phyloP scores from a whole-genome alignment of 2,797 vertebrate species.

The Sebastolobus altivelis region DNA sequence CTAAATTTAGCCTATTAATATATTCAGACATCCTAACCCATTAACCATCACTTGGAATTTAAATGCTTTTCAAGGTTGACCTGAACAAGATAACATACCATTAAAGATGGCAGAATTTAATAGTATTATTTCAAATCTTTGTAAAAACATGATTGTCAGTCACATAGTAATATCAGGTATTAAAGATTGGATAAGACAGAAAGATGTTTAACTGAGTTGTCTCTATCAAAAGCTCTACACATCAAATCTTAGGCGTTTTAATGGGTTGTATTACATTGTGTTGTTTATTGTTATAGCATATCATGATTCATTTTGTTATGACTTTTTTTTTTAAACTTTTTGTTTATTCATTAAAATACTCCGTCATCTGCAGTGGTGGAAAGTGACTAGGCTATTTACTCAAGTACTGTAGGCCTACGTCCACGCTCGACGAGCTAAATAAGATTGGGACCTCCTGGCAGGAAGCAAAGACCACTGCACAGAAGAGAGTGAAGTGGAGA shows the following conservation, averaged over 20 bases:
- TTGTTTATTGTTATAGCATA: background rate
- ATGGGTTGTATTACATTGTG: background rate
- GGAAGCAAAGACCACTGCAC: too few species aligned
- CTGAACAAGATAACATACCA: background rate
- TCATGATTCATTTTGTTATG: background rate
- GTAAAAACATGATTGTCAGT: background rate
- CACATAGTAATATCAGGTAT: background rate
- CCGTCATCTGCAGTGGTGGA: background rate
- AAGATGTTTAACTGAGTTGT: background rate
- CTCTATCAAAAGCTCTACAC: background rate
- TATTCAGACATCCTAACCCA: background rate
- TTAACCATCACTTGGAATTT: background rate
- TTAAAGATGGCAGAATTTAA: background rate
- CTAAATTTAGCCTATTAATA: background rate
- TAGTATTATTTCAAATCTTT: background rate
- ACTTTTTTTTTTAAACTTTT: background rate
- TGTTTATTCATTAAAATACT: background rate
- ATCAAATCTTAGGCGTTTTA: background rate
- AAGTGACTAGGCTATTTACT: background rate
- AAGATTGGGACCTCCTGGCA: too few species aligned
- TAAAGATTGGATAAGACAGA: background rate
- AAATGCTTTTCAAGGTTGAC: background rate
- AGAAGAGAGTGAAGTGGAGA: too few species aligned
- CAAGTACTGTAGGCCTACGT: background rate
- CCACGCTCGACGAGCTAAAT: too few species aligned